phyloP scores from a whole-genome alignment of 2,113 vertebrate species.

The Pipra filicauda region DNA sequence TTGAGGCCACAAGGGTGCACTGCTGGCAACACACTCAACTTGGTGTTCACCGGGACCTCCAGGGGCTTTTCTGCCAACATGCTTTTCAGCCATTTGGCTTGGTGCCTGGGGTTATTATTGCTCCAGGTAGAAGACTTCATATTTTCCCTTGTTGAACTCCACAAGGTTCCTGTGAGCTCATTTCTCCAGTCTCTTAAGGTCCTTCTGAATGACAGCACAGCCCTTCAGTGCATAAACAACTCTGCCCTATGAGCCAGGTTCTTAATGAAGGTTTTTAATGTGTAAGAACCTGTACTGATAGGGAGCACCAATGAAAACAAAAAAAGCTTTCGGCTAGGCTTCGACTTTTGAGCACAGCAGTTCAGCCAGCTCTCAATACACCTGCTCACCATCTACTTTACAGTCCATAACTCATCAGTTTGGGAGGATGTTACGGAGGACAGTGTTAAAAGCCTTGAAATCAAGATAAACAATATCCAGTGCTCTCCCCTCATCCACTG shows the following conservation, averaged over 20 bases:
- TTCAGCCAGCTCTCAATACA: neutral
- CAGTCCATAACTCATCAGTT: neutral
- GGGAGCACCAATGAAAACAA: neutral
- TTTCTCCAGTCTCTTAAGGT: neutral
- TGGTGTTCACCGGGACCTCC: neutral
- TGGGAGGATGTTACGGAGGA: neutral
- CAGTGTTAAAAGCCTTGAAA: neutral
- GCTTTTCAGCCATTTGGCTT: neutral
- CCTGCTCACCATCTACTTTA: neutral
- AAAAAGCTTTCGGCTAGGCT: neutral
- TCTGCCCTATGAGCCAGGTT: neutral
- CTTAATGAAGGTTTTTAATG: neutral
- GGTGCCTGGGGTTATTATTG: neutral
- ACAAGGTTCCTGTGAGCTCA: neutral
- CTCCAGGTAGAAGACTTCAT: accelerated
- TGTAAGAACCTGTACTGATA: neutral
- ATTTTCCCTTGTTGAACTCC: neutral
- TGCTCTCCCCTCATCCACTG: neutral
- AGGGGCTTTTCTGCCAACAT: neutral
- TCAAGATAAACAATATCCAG: neutral
- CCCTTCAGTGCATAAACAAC: neutral
- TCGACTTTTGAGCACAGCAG: neutral
- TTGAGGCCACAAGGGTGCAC: neutral
- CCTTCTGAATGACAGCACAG: neutral
- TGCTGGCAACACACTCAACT: neutral